Base-by-base conservation (phyloP, 2,888 invertebrate species). In the Archips crataeganus region DNA sequence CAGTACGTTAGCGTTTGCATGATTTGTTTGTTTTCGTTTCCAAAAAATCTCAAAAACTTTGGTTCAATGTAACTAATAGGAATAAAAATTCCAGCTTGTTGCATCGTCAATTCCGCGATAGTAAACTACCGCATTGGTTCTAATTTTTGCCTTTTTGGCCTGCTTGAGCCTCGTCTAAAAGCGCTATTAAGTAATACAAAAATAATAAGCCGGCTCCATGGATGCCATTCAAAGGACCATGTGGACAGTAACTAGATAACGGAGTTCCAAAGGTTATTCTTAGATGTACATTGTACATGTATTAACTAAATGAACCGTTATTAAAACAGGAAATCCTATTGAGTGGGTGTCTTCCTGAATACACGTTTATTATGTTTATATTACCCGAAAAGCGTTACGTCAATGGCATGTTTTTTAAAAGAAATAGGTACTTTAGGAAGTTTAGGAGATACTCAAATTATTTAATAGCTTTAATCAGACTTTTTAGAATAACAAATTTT, bases 331-430 rank as follows among this genome's bases (percentile, higher is more conserved):
- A 68, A 73, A 73, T 64, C 64, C 23, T 64, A n/a, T 23, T 34
- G 68, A 39, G 72, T 73, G 61, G 72, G 72, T 68, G 72, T 63
- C 68, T 63, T 72, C 63, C 72, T 63, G 57, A 39, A 49, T 49
- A 32, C 47, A 45, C 47, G 71, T 73, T 73, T 68, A 68, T 11
- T 34, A 45, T 57, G 71, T 73, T 73, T 73, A 63, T 62, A 34
- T 49, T 66, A 42, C 4, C 36, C 2, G 68, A 34, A 39, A 63
- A 71, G 49, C 51, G 39, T 51, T 4, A 60, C 61, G 51, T 51
- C 23, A 15, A 71, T 66, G 34, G 13, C 10, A 49, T 47, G 32
- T 47, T 63, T 63, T 49, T 10, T 32, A 65, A 42, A 49, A 5
- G 0, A 5, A 45, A 45, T 45, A 45, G 9, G 23, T 23, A 23